Conservation (phyloP, 2,113 vertebrate genomes). For the Cricetomys ansorgei region DNA sequence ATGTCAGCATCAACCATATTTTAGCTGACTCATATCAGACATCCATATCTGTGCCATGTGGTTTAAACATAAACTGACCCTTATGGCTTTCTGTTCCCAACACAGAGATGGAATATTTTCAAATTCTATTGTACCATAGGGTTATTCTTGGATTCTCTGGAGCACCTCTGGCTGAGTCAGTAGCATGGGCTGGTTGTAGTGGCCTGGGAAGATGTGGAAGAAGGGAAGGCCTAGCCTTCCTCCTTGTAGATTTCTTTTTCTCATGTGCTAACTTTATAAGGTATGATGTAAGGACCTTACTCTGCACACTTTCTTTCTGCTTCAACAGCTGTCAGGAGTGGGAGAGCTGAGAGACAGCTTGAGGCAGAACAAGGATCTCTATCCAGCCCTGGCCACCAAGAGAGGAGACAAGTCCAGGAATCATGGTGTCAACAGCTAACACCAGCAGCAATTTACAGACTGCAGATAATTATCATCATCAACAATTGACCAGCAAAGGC, state of each 20-base stretch:
- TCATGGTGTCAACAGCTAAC: not conserved
- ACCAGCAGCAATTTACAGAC: not conserved
- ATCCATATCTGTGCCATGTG: not conserved
- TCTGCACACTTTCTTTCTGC: not conserved
- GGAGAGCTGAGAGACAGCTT: not conserved
- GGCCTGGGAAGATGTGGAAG: not conserved
- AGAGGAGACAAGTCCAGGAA: fast-evolving
- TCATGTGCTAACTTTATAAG: not conserved
- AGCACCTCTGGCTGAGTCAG: not conserved
- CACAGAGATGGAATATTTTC: not conserved
- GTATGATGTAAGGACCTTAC: not conserved
- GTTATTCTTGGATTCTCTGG: not conserved
- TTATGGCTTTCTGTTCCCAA: not conserved
- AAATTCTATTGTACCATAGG: not conserved
- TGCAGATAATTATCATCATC: fast-evolving
- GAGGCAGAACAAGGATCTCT: not conserved
- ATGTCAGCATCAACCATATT: not conserved
- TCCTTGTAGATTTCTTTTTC: not conserved
- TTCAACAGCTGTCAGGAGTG: not conserved
- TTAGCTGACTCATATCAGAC: not conserved
- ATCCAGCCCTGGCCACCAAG: not conserved
- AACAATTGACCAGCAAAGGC: not conserved
- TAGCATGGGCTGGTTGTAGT: not conserved
- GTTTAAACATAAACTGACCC: not conserved
- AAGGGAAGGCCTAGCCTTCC: not conserved